Evolutionary conservation across 2,888 invertebrate species (phyloP), one percentile per base, ranked within the genome.

Genomic region (Lingula anatina): DNA sequence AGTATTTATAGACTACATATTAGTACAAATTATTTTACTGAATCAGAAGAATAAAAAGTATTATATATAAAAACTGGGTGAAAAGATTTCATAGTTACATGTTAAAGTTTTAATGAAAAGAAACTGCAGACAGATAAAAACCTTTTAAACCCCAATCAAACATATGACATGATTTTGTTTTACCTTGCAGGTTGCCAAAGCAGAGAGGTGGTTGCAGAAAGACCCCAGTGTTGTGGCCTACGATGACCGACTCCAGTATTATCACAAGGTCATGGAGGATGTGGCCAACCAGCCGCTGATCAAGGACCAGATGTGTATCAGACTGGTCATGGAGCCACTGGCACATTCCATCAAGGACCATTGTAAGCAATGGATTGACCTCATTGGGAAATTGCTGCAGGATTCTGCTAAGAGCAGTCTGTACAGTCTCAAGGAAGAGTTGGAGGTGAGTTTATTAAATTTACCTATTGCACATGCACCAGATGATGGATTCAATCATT

Each of bases 171-270:
- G n/a, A n/a, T n/a, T n/a, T n/a, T n/a, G n/a, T n/a, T n/a, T 38
- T 41, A 39, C 21, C 28, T 53, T 54, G 31, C 65, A 76, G 75
- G 66, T 69, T 47, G 76, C 83, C 9, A 84, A 86, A 2, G 88
- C 89, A 61, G 86, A 89, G 61, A 86, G 86, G 69, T 92, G 90
- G 79, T 82, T 88, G 1, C 80, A 82, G 41, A 85, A 84, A 55
- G 81, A 81, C 57, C 82, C 83, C 5, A 80, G 83, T 4, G 79
- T 88, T 5, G 78, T 81, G 36, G 83, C 84, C 54, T 90, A 86
- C 73, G 90, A 93, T 65, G 88, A 90, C 63, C 88, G 88, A 71
- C 87, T 94, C 65, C 85, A 86, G 73, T 89, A 87, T 73, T 93
- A 90, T 75, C 84, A 85, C 61, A 84, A 85, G 57, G 85, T 89